These are phyloP conservation scores for Microtus obscurus DNA, from an alignment of 2,797 vertebrate genomes.

Conservation along the genomic window DNA sequence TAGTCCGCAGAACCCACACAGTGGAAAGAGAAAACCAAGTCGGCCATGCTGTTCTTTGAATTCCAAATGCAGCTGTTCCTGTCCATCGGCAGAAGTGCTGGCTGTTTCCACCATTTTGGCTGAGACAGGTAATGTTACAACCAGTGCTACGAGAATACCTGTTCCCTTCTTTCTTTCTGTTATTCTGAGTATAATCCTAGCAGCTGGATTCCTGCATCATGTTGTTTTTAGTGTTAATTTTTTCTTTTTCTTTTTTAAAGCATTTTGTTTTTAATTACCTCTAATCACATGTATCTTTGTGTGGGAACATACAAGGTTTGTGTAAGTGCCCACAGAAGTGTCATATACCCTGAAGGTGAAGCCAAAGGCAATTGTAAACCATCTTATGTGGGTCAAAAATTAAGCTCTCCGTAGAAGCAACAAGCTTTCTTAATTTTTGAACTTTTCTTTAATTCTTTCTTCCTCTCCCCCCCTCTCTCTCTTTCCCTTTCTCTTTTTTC, in stretches of 20 bases:
- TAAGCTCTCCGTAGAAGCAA: not conserved
- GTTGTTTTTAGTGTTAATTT: not conserved
- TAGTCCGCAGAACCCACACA: not conserved
- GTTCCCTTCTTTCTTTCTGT: not conserved
- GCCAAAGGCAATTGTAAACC: not conserved
- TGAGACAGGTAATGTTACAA: not conserved
- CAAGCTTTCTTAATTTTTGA: not conserved
- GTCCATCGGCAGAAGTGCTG: not conserved
- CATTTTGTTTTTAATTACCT: not conserved
- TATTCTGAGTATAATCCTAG: not conserved
- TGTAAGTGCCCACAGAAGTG: not conserved
- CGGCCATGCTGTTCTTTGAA: not conserved
- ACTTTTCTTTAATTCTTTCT: not conserved
- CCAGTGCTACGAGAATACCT: not conserved
- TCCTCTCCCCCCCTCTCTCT: no score
- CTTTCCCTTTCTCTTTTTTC: not conserved
- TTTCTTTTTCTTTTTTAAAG: not conserved
- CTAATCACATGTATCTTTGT: not conserved
- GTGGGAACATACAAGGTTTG: not conserved
- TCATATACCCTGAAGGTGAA: not conserved
- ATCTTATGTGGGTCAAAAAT: not conserved
- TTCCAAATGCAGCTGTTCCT: not conserved
- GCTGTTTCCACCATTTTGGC: not conserved
- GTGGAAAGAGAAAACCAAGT: not conserved
- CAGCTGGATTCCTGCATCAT: not conserved